Evolutionary conservation across 2,888 invertebrate species (phyloP).

Genomic region (Polyommatus iphigenia): DNA sequence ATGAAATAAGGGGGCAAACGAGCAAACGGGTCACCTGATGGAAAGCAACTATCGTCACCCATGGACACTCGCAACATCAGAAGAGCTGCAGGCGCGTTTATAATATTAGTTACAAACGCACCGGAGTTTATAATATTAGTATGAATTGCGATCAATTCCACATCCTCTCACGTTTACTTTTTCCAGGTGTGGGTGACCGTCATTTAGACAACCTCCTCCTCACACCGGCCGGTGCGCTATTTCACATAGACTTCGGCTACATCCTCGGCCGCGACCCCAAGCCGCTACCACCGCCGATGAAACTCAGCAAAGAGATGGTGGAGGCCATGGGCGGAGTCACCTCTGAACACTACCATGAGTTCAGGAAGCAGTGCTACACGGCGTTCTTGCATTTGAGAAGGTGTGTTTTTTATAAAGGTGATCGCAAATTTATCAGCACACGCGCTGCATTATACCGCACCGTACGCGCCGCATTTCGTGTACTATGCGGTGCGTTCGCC

Average conservation of each 20-base stretch:
- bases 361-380: constrained; percentile 96
- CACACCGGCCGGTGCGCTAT: constrained; percentile 93
- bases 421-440: neutral
- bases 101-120: too few species aligned
- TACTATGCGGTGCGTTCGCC: too few species aligned
- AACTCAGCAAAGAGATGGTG: constrained; percentile 99
- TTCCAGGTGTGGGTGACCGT: constrained; percentile 94
- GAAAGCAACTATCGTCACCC: too few species aligned
- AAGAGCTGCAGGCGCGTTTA: too few species aligned
- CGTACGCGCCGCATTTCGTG: too few species aligned
- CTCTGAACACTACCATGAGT: constrained; percentile 96
- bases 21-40: too few species aligned
- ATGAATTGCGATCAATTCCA: too few species aligned
- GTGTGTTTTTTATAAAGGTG: constrained; percentile 54
- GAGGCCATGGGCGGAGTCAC: constrained; percentile 97
- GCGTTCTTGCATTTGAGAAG: constrained; percentile 96
- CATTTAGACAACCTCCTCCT: constrained; percentile 98
- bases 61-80: too few species aligned
- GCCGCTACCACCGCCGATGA: constrained; percentile 99
- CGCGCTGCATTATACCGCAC: too few species aligned
- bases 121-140: too few species aligned
- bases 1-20: too few species aligned
- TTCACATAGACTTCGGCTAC: constrained; percentile 99
- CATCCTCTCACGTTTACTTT: neutral
- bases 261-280: constrained; percentile 99